Conservation (phyloP, 2,888 invertebrate genomes). For the Venusia cambrica region DNA sequence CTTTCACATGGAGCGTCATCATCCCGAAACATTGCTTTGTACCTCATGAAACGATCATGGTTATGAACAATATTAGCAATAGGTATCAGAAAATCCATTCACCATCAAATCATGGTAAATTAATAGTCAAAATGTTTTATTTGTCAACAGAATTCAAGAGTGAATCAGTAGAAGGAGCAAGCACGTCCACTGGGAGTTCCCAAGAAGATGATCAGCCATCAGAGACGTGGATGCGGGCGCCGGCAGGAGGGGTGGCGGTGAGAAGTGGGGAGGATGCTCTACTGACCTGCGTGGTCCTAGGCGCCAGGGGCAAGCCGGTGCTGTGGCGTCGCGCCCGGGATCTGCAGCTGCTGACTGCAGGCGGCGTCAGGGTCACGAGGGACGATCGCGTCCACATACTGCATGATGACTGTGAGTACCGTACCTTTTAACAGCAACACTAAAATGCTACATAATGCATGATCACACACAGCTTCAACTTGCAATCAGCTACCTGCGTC, state of each 20-base stretch:
- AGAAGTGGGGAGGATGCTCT: constrained; percentile 86
- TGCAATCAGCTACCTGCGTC: no score
- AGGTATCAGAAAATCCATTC: no score
- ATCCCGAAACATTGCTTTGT: no score
- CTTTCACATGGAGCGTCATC: no score
- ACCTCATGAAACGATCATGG: no score
- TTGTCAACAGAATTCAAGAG: constrained; percentile 48
- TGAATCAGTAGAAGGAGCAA: constrained; percentile 48
- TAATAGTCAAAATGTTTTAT: constrained; percentile 1
- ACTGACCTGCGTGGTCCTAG: constrained; percentile 89
- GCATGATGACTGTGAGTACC: constrained; percentile 88
- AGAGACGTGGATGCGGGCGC: constrained; percentile 65
- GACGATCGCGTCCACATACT: constrained; percentile 87
- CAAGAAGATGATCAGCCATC: constrained; percentile 58
- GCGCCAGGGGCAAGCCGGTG: constrained; percentile 86
- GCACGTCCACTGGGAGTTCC: constrained; percentile 53
- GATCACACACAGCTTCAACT: no score
- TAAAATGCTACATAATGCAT: no score
- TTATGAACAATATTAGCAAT: no score
- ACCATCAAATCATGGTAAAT: no score
- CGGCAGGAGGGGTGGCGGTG: constrained; percentile 60
- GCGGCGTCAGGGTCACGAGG: constrained; percentile 86
- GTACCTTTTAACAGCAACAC: no score
- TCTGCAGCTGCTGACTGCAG: constrained; percentile 88
- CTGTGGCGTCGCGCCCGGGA: constrained; percentile 87